Conservation (phyloP, 2,797 vertebrate species). For the Mastacembelus armatus region DNA sequence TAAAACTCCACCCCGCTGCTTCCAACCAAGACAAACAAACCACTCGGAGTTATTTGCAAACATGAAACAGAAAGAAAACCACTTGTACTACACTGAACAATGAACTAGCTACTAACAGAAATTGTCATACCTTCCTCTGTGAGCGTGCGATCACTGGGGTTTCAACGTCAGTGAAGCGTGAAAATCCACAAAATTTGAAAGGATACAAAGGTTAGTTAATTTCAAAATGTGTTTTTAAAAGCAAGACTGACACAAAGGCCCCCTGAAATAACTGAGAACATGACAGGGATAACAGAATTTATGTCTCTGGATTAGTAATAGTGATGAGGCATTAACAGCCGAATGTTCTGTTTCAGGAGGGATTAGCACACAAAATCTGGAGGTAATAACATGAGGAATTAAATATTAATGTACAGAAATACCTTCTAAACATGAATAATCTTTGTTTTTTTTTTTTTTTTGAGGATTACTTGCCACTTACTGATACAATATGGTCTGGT, state of each 20-base stretch:
- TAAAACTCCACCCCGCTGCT: constrained; percentile 2
- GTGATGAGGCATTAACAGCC: constrained; percentile 45
- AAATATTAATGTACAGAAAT: constrained; percentile 54
- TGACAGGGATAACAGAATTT: constrained; percentile 38
- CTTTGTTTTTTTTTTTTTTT: constrained; percentile 45
- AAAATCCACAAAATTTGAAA: constrained; percentile 69
- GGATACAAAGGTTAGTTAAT: constrained; percentile 61
- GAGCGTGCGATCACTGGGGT: constrained; percentile 69
- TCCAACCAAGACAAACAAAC: constrained; percentile 39
- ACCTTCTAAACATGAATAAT: constrained; percentile 55
- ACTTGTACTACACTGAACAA: constrained; percentile 1
- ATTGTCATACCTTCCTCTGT: constrained; percentile 72
- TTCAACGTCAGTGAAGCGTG: constrained; percentile 67
- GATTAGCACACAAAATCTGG: constrained; percentile 63
- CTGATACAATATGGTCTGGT: constrained; percentile 31
- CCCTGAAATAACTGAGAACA: constrained; percentile 39
- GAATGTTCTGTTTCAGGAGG: constrained; percentile 53
- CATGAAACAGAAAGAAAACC: background rate
- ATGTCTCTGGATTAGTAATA: constrained; percentile 57
- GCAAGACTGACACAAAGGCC: constrained; percentile 31
- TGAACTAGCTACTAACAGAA: constrained; percentile 44
- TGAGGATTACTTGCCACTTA: constrained; percentile 61
- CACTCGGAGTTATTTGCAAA: constrained; percentile 37
- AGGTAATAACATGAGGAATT: constrained; percentile 48
- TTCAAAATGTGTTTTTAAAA: constrained; percentile 36